Conservation (phyloP, 2,113 vertebrate species). For the Gnathonemus longibarbis region DNA sequence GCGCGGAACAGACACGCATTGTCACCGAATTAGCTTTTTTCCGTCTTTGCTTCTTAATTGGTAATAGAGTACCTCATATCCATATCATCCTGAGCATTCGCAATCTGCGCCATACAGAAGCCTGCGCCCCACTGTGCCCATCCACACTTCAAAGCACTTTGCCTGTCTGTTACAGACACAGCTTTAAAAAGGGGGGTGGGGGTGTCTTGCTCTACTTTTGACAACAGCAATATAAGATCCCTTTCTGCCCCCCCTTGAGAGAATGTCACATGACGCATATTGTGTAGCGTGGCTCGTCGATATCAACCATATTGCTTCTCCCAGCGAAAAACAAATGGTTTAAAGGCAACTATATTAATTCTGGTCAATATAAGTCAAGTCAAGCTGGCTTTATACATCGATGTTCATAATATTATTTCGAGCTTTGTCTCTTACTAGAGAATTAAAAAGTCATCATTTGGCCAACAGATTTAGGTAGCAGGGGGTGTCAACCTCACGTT, state of each 20-base stretch:
- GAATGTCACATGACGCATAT: slow-evolving; percentile 25
- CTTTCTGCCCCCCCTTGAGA: slow-evolving; percentile 49
- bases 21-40: slow-evolving; percentile 90
- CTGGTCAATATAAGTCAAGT: neutral
- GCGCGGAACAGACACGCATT: slow-evolving; percentile 98
- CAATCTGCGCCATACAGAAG: slow-evolving; percentile 82
- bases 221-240: slow-evolving; percentile 60
- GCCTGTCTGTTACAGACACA: slow-evolving; percentile 87
- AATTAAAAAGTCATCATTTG: neutral
- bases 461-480: neutral
- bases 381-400: neutral
- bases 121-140: slow-evolving; percentile 83
- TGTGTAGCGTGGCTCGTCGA: neutral
- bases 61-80: slow-evolving; percentile 81
- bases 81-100: slow-evolving; percentile 75
- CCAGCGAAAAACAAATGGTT: neutral
- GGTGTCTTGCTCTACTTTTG: slow-evolving; percentile 54
- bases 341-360: neutral
- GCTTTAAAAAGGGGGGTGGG: slow-evolving; percentile 58
- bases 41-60: slow-evolving; percentile 75
- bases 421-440: neutral
- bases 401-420: neutral
- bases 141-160: slow-evolving; percentile 90
- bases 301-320: neutral
- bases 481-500: neutral